These are phyloP conservation scores for Monopterus albus DNA, from an alignment of 2,113 vertebrate species.

Conservation along the genomic window DNA sequence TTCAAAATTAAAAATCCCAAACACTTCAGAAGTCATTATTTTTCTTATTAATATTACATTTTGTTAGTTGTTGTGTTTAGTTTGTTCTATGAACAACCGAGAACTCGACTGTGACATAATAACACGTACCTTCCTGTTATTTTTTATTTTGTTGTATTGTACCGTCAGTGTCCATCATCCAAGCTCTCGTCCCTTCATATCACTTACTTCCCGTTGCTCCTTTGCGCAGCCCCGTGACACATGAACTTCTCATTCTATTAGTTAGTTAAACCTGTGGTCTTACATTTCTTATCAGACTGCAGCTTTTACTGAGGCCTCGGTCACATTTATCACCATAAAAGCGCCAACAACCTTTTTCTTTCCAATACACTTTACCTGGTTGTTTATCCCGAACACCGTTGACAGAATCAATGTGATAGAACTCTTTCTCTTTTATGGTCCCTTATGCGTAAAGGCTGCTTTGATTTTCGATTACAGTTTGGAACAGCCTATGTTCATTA, in stretches of 20 bases:
- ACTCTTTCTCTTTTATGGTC: too few species aligned
- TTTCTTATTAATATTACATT: too few species aligned
- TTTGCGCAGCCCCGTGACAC: neutral
- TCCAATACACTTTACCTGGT: conserved; percentile 33
- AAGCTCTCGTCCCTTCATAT: neutral
- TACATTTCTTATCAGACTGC: conserved; percentile 65
- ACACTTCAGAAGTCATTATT: too few species aligned
- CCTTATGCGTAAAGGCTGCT: too few species aligned
- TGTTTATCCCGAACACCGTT: neutral
- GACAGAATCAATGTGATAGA: too few species aligned
- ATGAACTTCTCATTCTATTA: conserved; percentile 24
- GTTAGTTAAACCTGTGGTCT: conserved; percentile 37
- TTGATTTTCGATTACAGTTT: too few species aligned
- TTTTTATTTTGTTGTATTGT: neutral
- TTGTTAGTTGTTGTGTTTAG: too few species aligned
- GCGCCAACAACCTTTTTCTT: conserved; percentile 39
- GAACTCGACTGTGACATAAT: neutral
- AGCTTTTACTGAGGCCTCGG: conserved; percentile 66
- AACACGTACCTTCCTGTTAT: neutral
- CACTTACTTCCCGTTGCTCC: neutral
- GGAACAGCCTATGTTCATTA: too few species aligned
- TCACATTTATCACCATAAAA: conserved; percentile 69
- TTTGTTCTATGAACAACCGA: too few species aligned
- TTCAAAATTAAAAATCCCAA: neutral
- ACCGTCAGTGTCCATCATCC: neutral